phyloP scores from a whole-genome alignment of 2,888 invertebrate species.

The Myopa testacea region DNA sequence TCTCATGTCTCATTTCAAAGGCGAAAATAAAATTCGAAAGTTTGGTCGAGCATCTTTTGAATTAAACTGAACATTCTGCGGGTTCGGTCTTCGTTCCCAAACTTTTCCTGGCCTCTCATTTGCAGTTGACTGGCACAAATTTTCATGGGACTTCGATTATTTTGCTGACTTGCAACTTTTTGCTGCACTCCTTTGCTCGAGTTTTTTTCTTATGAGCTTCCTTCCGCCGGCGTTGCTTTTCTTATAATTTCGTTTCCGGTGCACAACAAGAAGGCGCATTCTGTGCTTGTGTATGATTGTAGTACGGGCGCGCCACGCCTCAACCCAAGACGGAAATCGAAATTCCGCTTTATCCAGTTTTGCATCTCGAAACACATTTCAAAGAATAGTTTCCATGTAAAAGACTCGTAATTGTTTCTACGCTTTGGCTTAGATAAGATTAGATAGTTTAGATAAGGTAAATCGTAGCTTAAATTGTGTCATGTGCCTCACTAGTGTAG shows the following conservation, averaged over 20 bases:
- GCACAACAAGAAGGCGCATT: conserved; percentile 21
- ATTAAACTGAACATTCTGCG: too few relatives aligned
- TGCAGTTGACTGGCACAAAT: conserved; percentile 24
- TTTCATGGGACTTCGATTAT: conserved; percentile 25
- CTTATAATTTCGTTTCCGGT: conserved; percentile 34
- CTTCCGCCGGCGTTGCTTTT: conserved; percentile 17
- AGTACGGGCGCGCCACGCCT: not conserved
- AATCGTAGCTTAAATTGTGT: too few relatives aligned
- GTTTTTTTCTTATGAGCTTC: conserved; percentile 4
- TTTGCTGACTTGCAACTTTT: conserved; percentile 32
- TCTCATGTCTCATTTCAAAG: not conserved
- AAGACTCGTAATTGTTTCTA: too few relatives aligned
- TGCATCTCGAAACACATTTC: not conserved
- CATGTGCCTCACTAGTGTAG: too few relatives aligned
- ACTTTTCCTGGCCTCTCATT: not conserved
- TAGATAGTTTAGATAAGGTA: too few relatives aligned
- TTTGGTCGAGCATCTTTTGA: too few relatives aligned
- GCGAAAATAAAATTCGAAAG: not conserved
- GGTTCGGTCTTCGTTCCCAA: too few relatives aligned
- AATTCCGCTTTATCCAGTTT: conserved; percentile 11
- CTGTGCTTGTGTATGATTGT: conserved; percentile 27
- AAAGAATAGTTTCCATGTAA: not conserved
- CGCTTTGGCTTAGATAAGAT: too few relatives aligned
- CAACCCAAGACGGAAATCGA: conserved; percentile 35
- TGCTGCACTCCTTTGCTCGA: not conserved